These are phyloP conservation scores for Tetranychus truncatus DNA, from an alignment of 2,888 invertebrate species.

Conservation along the genomic window DNA sequence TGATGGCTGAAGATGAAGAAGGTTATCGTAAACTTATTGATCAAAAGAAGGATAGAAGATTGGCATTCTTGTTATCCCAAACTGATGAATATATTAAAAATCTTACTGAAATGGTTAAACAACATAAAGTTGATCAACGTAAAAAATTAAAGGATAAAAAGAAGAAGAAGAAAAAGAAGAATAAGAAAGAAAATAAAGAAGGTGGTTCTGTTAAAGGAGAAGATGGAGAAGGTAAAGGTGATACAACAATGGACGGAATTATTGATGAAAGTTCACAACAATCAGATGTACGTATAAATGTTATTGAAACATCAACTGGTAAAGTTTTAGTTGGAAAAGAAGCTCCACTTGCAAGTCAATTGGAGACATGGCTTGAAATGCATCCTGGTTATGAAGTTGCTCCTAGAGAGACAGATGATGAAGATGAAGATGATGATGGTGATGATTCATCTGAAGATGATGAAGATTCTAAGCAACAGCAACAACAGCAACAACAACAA, in stretches of 20 bases:
- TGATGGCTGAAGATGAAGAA: slow-evolving; percentile 99
- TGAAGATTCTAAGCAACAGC: slow-evolving; percentile 30
- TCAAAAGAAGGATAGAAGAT: slow-evolving; percentile 97
- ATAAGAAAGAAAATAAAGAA: slow-evolving; percentile 21
- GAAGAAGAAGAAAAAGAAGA: slow-evolving; percentile 53
- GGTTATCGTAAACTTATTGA: slow-evolving; percentile 97
- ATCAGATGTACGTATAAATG: slow-evolving; percentile 63
- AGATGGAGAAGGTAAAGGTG: not conserved
- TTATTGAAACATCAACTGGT: slow-evolving; percentile 63
- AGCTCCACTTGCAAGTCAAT: slow-evolving; percentile 63
- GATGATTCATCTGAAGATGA: slow-evolving; percentile 37
- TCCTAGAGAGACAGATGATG: slow-evolving; percentile 33
- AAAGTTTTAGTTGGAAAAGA: slow-evolving; percentile 51
- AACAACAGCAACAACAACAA: slow-evolving; percentile 6
- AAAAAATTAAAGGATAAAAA: slow-evolving; percentile 71
- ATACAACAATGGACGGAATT: slow-evolving; percentile 6
- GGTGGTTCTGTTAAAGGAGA: not conserved
- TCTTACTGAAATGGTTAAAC: slow-evolving; percentile 88
- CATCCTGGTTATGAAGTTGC: slow-evolving; percentile 84
- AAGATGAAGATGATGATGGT: slow-evolving; percentile 35
- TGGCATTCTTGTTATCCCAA: slow-evolving; percentile 89
- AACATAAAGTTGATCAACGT: slow-evolving; percentile 79
- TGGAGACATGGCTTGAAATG: slow-evolving; percentile 65
- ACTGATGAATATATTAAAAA: slow-evolving; percentile 97
- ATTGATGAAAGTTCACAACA: slow-evolving; percentile 44